Base-by-base conservation (phyloP, 2,888 invertebrate genomes). In the Carpatolechia fugitivella region DNA sequence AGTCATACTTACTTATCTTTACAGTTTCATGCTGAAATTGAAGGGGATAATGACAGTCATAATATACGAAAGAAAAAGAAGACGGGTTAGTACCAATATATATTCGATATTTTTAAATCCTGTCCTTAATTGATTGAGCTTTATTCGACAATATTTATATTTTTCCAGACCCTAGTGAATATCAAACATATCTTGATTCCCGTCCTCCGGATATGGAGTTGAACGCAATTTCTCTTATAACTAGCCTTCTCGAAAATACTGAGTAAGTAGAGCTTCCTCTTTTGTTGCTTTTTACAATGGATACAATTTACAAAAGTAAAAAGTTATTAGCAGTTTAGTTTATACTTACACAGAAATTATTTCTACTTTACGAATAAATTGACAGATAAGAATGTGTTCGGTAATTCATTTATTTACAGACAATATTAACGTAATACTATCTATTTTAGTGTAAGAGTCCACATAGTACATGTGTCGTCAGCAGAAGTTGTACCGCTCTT, bases 21-120 rank as follows among this genome's bases (percentile, higher is more conserved):
- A 44, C 74, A 95, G 95, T 94, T 95, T 69, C 95, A 95, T 66
- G 94, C 95, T 2, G 95, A 95, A 80, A 70, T 92, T 38, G 92
- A 92, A 56, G 82, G 88, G 11, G 75, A 82, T 4, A 66, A 65
- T 11, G 58, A 62, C 14, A 61, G 55, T 40, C 71, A 66, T 55
- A 72, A 68, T 56, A 80, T 81, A 63, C 65, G 70, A 3, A 81
- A 82, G 64, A 65, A 68, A 5, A 74, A 70, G 57, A 78, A 80
- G 61, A 78, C 78, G 72, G 85, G 84, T 85, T 67, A 1, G 20
- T 30, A 29, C n/a, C n/a, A n/a, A n/a, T n/a, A n/a, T n/a, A n/a
- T n/a, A n/a, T n/a, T n/a, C n/a, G n/a, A n/a, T n/a, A n/a, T n/a
- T 44, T 24, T 20, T 44, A n/a, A 20, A 3, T 11, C 11, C 4